Percentiles rank a stretch among this genome's conserved stretches.
These are phyloP conservation scores for Danio tinwini DNA, from an alignment of 2,797 vertebrate species.

Conservation along the genomic window DNA sequence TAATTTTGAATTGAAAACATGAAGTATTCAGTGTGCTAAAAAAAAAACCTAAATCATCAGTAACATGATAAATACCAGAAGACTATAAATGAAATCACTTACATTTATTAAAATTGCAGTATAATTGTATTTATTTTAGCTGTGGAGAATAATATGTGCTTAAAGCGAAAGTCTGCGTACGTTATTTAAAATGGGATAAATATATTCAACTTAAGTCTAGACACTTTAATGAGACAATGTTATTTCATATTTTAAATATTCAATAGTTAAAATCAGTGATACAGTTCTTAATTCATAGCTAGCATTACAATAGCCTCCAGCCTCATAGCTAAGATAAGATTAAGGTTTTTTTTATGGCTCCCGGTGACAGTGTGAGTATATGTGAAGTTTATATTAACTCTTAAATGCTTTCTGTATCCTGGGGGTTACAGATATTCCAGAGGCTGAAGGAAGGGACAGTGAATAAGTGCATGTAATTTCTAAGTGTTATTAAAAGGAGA, in stretches of 20 bases:
- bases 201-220: background rate
- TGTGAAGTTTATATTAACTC: constrained; percentile 1
- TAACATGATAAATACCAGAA: too few relatives aligned
- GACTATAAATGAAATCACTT: background rate
- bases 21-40: too few relatives aligned
- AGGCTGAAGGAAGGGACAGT: background rate
- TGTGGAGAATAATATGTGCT: background rate
- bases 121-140: background rate
- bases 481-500: background rate
- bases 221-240: background rate
- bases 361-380: background rate
- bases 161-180: background rate
- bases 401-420: background rate
- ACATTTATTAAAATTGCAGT: background rate
- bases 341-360: background rate
- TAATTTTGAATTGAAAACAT: background rate
- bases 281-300: background rate
- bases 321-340: constrained; percentile 2
- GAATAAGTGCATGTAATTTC: background rate
- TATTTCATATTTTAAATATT: constrained; percentile 17
- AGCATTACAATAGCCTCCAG: background rate
- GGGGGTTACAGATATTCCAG: background rate
- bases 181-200: background rate
- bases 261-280: background rate
- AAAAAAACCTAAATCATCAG: too few relatives aligned